Evolutionary conservation across 1,140 invertebrate genomes (phyloP).

Genomic region (Papilio xuthus): DNA sequence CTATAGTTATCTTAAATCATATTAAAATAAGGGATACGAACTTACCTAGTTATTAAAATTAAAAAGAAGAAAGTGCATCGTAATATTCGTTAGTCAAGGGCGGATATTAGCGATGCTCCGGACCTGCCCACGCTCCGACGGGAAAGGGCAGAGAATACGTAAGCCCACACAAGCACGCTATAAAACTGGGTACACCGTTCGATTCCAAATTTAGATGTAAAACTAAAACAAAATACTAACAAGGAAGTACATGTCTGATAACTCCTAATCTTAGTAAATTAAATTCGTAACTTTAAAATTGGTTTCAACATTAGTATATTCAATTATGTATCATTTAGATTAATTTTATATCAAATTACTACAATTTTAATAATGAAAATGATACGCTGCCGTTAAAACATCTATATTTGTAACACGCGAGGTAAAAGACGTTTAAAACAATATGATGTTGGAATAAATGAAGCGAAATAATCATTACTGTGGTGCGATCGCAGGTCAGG

Average conservation of each 20-base stretch:
- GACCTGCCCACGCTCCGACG: neutral
- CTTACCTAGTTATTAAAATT: neutral
- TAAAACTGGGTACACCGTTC: neutral
- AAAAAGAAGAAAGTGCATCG: neutral
- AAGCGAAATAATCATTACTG: conserved; percentile 39
- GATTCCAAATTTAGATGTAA: neutral
- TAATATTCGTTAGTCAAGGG: conserved; percentile 6
- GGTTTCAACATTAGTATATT: neutral
- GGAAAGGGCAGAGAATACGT: neutral
- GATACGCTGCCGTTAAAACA: conserved; percentile 3
- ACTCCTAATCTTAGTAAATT: neutral
- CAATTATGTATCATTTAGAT: conserved; percentile 27
- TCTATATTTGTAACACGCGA: conserved; percentile 31
- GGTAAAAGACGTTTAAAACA: conserved; percentile 18
- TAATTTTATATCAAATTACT: conserved; percentile 17
- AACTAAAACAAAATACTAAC: neutral
- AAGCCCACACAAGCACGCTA: neutral
- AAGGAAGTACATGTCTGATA: neutral
- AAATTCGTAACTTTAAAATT: neutral
- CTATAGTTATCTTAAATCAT: neutral
- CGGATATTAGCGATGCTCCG: conserved; percentile 6
- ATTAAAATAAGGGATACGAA: neutral
- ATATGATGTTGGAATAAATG: conserved; percentile 12
- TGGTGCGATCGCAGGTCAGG: conserved; percentile 30
- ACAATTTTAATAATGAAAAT: conserved; percentile 23